Base-by-base conservation (phyloP, 2,888 invertebrate species). In the Zaprionus bogoriensis region DNA sequence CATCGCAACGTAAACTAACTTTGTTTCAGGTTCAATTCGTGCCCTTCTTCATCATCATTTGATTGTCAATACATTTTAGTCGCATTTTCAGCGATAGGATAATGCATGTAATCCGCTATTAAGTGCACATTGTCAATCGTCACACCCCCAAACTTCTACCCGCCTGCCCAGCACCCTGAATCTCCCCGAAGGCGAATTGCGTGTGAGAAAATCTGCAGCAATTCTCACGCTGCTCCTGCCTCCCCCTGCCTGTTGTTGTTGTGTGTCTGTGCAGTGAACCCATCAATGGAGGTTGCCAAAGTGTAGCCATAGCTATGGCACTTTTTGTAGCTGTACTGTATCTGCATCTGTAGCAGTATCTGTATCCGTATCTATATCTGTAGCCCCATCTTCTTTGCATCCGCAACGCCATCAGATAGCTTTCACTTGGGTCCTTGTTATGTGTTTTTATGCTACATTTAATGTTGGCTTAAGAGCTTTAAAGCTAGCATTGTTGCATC, bases 381-480 rank as follows among this genome's bases (percentile, higher is more conserved):
- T 7, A 54, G 42, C 70, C 64, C 17, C 9, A n/a, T n/a, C n/a
- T n/a, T n/a, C n/a, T n/a, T n/a, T 10, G 19, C 19, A 39, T 14
- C 39, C 20, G 38, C 46, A n/a, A n/a, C n/a, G n/a, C n/a, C n/a
- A n/a, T n/a, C n/a, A 20, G 38, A 46, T 38, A 47, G 55, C 55
- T 41, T 23, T 55, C 48, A 30, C 66, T 66, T 67, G 51, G 70
- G 46, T 57, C 54, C 65, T 69, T 81, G 79, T 89, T 88, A 89
- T 89, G 89, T 88, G 85, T 89, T 89, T 89, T 89, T 88, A 89
- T 89, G 89, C 89, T 88, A 89, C 89, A 89, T 89, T 89, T 88
- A 89, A 89, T 89, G 87, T 89, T 89, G 89, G 89, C 89, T 89
- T 89, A 89, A 89, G 84, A 89, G 89, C 89, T 89, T 89, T 89